Evolutionary conservation across 1,140 invertebrate genomes (phyloP).

Genomic region (Bombus confusus): DNA sequence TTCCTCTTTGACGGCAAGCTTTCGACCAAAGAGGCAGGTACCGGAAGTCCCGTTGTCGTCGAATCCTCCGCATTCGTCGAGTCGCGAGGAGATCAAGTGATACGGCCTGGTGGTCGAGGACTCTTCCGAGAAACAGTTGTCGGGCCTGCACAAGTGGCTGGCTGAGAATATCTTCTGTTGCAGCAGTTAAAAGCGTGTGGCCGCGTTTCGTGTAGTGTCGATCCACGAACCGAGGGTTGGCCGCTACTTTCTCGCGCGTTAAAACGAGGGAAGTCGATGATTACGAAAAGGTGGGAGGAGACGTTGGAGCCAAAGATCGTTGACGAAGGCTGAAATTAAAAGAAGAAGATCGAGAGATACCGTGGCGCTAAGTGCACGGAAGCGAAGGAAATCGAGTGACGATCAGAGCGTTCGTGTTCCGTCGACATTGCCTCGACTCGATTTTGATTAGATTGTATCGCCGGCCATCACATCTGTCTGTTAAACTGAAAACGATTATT

Average conservation of each 20-base stretch:
- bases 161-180: conserved; percentile 76
- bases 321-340: conserved; percentile 9
- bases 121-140: conserved; percentile 60
- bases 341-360: not conserved
- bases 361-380: not conserved
- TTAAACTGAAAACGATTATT: conserved; percentile 2
- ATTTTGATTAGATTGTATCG: not conserved
- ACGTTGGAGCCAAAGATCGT: conserved; percentile 45
- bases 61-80: conserved; percentile 65
- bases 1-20: conserved; percentile 79
- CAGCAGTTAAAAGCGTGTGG: conserved; percentile 61
- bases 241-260: too few species aligned
- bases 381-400: not conserved
- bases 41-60: conserved; percentile 63
- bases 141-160: conserved; percentile 73
- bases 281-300: not conserved
- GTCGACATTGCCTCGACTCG: not conserved
- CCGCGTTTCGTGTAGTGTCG: not conserved
- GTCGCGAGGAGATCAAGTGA: conserved; percentile 78
- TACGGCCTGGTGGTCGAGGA: conserved; percentile 71
- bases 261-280: not conserved
- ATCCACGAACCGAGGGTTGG: not conserved
- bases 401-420: not conserved
- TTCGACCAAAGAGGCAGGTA: conserved; percentile 75
- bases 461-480: conserved; percentile 2